A percentile compares a stretch with the other conserved stretches of the same genome.
Evolutionary conservation across 2,113 vertebrate genomes (phyloP).

Genomic region (Petromus typicus): DNA sequence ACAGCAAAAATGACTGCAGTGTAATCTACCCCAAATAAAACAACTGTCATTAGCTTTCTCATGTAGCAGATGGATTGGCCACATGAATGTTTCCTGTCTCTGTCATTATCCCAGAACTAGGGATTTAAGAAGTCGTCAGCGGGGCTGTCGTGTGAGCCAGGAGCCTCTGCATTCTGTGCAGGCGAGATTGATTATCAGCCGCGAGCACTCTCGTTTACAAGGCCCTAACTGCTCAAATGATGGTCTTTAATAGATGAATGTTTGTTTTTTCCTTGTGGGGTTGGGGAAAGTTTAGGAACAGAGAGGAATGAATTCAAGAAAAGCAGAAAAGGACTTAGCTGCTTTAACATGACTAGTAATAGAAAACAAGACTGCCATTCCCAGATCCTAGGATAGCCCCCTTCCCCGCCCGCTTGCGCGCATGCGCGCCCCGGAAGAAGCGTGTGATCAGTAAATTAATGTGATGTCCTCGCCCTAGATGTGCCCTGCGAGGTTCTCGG

Average conservation of each 20-base stretch:
- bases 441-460: slow-evolving; percentile 40
- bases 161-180: not conserved
- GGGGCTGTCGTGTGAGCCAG: not conserved
- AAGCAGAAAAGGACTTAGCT: not conserved
- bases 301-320: slow-evolving; percentile 11
- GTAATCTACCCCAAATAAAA: not conserved
- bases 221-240: not conserved
- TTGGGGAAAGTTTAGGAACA: not conserved
- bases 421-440: not conserved
- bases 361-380: not conserved
- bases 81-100: not conserved
- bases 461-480: not conserved
- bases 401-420: no score
- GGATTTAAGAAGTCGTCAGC: slow-evolving; percentile 14
- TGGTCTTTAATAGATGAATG: slow-evolving; percentile 27
- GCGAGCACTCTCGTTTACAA: not conserved
- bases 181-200: not conserved
- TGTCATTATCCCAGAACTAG: not conserved
- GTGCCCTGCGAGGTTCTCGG: not conserved
- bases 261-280: slow-evolving; percentile 44
- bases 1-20: not conserved
- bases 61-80: not conserved
- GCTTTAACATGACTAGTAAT: not conserved
- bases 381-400: not conserved
- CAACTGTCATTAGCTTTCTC: not conserved